Conservation (phyloP, 1,140 invertebrate species). For the Magallana angulata region DNA sequence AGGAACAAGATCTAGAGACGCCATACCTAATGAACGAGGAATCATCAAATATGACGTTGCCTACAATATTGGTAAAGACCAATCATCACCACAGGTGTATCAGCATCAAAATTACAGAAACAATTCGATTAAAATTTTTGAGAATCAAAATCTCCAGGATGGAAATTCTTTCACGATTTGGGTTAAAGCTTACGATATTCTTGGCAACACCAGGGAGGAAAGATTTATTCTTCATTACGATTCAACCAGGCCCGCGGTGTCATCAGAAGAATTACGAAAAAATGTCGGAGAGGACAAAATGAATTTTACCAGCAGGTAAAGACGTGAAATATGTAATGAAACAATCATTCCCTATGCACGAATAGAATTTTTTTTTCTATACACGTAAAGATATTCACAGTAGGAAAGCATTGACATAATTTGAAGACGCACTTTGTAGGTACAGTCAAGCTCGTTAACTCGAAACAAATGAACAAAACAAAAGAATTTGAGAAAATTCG, state of each 20-base stretch:
- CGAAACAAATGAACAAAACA: too few species aligned
- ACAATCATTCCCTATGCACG: background rate
- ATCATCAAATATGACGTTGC: conserved; percentile 49
- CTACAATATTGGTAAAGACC: background rate
- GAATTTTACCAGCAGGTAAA: conserved; percentile 24
- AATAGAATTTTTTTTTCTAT: too few species aligned
- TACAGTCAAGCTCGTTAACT: too few species aligned
- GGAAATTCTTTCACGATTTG: conserved; percentile 43
- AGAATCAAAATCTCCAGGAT: conserved; percentile 19
- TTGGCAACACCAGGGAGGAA: conserved; percentile 32
- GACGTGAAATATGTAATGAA: background rate
- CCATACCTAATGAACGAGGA: conserved; percentile 51
- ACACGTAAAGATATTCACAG: too few species aligned
- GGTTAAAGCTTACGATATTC: conserved; percentile 51
- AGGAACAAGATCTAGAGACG: conserved; percentile 42
- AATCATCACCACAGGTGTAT: background rate
- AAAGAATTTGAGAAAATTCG: too few species aligned
- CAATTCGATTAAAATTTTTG: background rate
- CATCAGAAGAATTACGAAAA: background rate
- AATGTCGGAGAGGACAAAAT: background rate
- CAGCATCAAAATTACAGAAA: background rate
- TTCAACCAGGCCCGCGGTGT: background rate
- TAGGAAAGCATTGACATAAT: too few species aligned
- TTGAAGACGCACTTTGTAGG: too few species aligned
- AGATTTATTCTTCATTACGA: conserved; percentile 41